These are phyloP conservation scores for Lophura nycthemera DNA, from an alignment of 2,113 vertebrate species.

Conservation along the genomic window DNA sequence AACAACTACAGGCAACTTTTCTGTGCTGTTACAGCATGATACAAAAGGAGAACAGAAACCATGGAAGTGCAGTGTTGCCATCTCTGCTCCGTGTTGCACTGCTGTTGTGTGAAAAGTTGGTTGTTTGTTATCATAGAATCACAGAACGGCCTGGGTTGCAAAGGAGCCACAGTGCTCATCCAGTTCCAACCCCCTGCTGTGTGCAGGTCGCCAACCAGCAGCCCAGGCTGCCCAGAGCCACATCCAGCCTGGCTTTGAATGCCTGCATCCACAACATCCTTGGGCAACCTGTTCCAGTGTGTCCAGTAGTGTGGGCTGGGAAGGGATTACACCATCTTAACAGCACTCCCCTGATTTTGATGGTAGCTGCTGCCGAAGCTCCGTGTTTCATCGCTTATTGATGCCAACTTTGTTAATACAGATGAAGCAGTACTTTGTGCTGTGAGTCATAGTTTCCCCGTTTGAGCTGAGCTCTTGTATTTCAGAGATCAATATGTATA, in stretches of 20 bases:
- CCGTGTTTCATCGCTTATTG: not conserved
- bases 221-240: too few species aligned
- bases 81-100: not conserved
- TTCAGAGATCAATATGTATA: not conserved
- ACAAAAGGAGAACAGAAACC: not conserved
- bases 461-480: not conserved
- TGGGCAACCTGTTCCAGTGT: too few species aligned
- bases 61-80: rapidly evolving
- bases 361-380: not conserved
- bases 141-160: too few species aligned
- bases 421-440: not conserved
- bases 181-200: too few species aligned
- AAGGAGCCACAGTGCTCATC: too few species aligned
- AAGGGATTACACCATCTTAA: not conserved
- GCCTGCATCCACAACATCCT: too few species aligned
- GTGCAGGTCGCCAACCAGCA: too few species aligned
- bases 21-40: not conserved
- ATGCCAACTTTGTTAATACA: not conserved
- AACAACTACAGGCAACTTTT: not conserved
- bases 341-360: not conserved
- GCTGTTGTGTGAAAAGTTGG: rapidly evolving
- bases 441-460: not conserved
- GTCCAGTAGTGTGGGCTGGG: not conserved
- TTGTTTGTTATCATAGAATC: too few species aligned
- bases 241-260: too few species aligned